A percentile compares a stretch with the other conserved stretches of the same genome.
These are phyloP conservation scores for Oxycera nigricornis DNA, from an alignment of 2,888 invertebrate species.

Conservation along the genomic window DNA sequence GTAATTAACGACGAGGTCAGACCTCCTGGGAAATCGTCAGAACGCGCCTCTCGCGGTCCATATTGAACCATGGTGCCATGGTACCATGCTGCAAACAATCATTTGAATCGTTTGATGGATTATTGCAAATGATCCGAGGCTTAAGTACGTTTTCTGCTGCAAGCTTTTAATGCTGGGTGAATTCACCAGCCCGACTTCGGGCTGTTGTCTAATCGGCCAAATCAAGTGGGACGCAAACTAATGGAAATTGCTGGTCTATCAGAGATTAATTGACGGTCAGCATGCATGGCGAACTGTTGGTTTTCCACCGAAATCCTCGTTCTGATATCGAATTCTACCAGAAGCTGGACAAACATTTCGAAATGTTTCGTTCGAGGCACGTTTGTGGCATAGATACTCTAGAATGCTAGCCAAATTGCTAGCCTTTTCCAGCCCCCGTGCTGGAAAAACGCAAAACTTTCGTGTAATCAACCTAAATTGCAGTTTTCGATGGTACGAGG, in stretches of 20 bases:
- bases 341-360: not conserved
- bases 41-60: not conserved
- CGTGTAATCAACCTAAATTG: not conserved
- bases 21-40: constrained; percentile 22
- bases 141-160: not conserved
- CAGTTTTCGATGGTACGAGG: not conserved
- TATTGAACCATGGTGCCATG: not conserved
- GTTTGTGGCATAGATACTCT: not conserved
- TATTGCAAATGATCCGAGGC: not conserved
- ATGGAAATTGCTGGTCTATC: constrained; percentile 40
- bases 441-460: not conserved
- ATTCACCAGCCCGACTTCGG: not conserved
- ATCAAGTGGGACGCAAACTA: constrained; percentile 31
- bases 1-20: constrained; percentile 16
- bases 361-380: not conserved
- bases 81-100: not conserved
- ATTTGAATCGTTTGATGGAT: constrained; percentile 22
- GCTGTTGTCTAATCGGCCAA: not conserved
- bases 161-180: not conserved
- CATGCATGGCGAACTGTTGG: constrained; percentile 9
- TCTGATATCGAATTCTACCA: not conserved
- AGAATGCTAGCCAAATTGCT: not conserved
- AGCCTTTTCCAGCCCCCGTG: not conserved
- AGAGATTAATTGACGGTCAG: constrained; percentile 37
- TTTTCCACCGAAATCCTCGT: not conserved